Percentiles rank a stretch among this genome's conserved stretches.
Conservation (phyloP, 2,113 vertebrate genomes). For the Xenotilapia flavipinnis region DNA sequence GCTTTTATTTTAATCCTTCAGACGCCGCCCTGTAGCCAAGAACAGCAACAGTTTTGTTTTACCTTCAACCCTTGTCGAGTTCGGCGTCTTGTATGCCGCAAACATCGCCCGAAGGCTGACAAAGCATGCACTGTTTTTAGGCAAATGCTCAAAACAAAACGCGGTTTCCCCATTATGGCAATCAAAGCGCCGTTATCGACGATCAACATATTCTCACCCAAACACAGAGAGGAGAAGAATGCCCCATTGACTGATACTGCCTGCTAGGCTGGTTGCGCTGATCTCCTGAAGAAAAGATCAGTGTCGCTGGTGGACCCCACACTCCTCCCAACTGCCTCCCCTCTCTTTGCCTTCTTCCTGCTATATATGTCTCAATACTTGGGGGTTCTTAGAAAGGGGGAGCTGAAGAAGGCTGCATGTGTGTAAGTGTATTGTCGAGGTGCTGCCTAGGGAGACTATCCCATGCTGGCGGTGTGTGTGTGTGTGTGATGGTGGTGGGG, state of each 20-base stretch:
- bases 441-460: conserved; percentile 47
- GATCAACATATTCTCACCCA: conserved; percentile 64
- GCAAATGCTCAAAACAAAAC: conserved; percentile 51
- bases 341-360: conserved; percentile 45
- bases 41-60: conserved; percentile 34
- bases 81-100: conserved; percentile 18
- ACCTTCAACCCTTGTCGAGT: conserved; percentile 26
- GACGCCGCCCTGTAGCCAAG: neutral
- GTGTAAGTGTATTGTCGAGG: conserved; percentile 34
- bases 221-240: conserved; percentile 62
- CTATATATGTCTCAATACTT: conserved; percentile 69
- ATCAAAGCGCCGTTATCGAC: conserved; percentile 65
- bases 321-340: conserved; percentile 13
- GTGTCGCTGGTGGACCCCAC: conserved; percentile 46
- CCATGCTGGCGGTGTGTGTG: conserved; percentile 38
- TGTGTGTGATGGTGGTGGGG: neutral
- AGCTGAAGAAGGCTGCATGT: neutral
- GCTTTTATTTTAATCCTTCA: conserved; percentile 35
- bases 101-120: conserved; percentile 25
- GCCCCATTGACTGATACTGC: conserved; percentile 66
- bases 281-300: conserved; percentile 66
- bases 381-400: conserved; percentile 28
- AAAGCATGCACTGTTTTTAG: conserved; percentile 41
- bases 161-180: conserved; percentile 43
- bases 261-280: conserved; percentile 38